Base-by-base conservation (phyloP, 2,113 vertebrate genomes). In the Sander lucioperca region DNA sequence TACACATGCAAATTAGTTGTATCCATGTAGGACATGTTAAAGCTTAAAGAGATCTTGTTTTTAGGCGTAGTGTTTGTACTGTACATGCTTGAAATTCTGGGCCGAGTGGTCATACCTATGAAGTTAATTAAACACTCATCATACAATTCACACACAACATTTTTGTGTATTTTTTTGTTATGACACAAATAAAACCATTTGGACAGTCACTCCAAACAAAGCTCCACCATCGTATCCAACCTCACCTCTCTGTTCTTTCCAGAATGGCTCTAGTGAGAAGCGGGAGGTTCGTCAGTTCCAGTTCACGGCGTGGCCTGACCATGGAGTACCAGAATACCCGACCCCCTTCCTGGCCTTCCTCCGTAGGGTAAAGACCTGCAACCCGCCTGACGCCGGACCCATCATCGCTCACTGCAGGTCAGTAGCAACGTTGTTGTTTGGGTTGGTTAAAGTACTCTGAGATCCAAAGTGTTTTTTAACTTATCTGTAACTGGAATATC, bases 351-450 rank as follows among this genome's bases (percentile, higher is more conserved):
- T 99, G 94, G 98, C 98, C 15, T 99, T 99, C 88, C 96, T 99
- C 57, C 95, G 98, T 25, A 91, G 98, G 77, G 98, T 99, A 56
- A 99, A 99, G 93, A 98, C 98, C 75, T 99, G 98, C 89, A 99
- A 99, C 87, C 98, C 98, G 0, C 97, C 98, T 0, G 98, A 99
- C 0, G 98, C 98, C 0, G 98, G 98, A 13, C 98, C 98, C 58
- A 94, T 99, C 25, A 97, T 99, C 33, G 97, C 98, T 51, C 98
- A 99, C 94, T 99, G 98, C 98, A 99, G 98, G 98, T 99, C 88
- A 59, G 87, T 67, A 43, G 7, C 27, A 33, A 23, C 12, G 8
- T 36, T 64, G 27, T 51, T 65, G 8, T 72, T 36, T 2, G 16
- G 3, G 2, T 27, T 27, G 13, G 25, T 63, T 27, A 25, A 62